Conservation (phyloP, 2,113 vertebrate genomes). For the Bubo bubo region DNA sequence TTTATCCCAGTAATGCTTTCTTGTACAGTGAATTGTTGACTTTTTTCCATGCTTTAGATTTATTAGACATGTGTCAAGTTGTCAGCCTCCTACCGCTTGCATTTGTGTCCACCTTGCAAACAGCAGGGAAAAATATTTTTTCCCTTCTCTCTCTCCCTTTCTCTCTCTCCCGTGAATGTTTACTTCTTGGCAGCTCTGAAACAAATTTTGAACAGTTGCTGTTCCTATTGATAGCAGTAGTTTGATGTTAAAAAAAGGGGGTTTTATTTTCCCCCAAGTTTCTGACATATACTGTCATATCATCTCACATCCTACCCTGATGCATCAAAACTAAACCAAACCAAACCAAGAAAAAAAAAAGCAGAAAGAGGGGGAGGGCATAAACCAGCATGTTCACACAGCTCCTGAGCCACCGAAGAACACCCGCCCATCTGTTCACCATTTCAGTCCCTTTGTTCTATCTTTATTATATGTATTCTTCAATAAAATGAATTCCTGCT, state of each 20-base stretch:
- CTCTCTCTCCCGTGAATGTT: constrained; percentile 64
- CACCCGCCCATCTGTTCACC: constrained; percentile 78
- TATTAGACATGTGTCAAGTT: constrained; percentile 82
- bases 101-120: constrained; percentile 84
- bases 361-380: constrained; percentile 63
- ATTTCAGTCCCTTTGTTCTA: constrained; percentile 73
- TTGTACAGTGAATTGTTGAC: constrained; percentile 71
- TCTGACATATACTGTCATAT: constrained; percentile 80
- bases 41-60: constrained; percentile 75
- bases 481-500: constrained; percentile 54
- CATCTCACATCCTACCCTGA: constrained; percentile 72
- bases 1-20: constrained; percentile 70
- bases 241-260: constrained; percentile 76
- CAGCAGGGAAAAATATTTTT: constrained; percentile 78
- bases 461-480: constrained; percentile 49
- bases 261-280: constrained; percentile 79
- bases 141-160: constrained; percentile 56
- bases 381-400: constrained; percentile 60
- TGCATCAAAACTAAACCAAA: constrained; percentile 72
- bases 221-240: constrained; percentile 81
- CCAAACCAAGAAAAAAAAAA: constrained; percentile 30
- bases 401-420: constrained; percentile 64
- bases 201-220: constrained; percentile 81
- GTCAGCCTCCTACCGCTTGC: constrained; percentile 77
- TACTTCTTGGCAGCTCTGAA: constrained; percentile 82